Percentiles rank a stretch among this genome's conserved stretches.
Conservation (phyloP, 2,113 vertebrate genomes). For the Xiphophorus couchianus region DNA sequence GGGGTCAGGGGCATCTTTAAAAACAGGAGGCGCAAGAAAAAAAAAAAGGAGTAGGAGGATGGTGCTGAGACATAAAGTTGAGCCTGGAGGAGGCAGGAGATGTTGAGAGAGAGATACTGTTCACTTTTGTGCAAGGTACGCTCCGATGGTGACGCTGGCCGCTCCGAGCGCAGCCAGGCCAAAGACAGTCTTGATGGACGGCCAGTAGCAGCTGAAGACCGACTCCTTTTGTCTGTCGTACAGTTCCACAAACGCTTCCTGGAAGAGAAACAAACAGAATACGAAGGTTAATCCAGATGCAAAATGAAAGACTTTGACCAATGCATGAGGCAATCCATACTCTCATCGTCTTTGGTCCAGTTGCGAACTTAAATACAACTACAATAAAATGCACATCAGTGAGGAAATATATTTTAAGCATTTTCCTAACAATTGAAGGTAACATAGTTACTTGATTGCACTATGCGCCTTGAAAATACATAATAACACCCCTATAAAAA, state of each 20-base stretch:
- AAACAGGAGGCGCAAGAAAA: background rate
- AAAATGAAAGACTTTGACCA: constrained; percentile 4
- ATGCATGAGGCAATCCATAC: background rate
- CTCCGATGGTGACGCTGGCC: constrained; percentile 94
- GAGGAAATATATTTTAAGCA: too few species aligned
- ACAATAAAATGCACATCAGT: too few species aligned
- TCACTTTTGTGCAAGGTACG: constrained; percentile 97
- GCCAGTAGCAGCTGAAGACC: constrained; percentile 91
- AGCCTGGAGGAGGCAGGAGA: constrained; percentile 10
- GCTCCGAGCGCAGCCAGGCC: constrained; percentile 94
- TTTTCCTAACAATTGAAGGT: too few species aligned
- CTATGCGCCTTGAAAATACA: too few species aligned
- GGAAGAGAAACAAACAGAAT: constrained; percentile 51
- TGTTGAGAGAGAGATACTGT: constrained; percentile 26
- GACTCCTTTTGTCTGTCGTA: constrained; percentile 89
- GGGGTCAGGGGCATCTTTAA: constrained; percentile 56
- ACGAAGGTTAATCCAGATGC: constrained; percentile 3
- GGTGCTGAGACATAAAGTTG: constrained; percentile 16
- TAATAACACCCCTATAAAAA: too few species aligned
- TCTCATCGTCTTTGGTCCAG: background rate
- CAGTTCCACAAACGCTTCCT: constrained; percentile 98
- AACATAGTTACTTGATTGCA: too few species aligned
- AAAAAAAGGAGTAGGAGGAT: constrained; percentile 25
- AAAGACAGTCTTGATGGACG: constrained; percentile 93
- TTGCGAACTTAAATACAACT: too few species aligned